Evolutionary conservation across 1,140 invertebrate genomes (phyloP), one percentile per base, ranked within the genome.

Genomic region (Papilio polytes): DNA sequence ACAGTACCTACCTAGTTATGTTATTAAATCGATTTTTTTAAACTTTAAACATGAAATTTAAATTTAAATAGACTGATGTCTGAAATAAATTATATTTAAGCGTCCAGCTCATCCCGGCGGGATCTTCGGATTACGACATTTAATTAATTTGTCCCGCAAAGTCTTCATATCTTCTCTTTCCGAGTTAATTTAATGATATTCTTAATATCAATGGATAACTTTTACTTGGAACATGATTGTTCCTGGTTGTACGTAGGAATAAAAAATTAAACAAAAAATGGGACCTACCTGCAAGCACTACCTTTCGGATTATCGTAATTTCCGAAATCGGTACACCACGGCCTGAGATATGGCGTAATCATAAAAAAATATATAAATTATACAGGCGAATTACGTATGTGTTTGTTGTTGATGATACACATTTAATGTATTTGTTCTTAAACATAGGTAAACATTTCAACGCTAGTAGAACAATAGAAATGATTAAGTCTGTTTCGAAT

Each of bases 61-160:
- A 36, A 36, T 3, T 36, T 36, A 36, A 36, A 26, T 13, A 66
- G 12, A 66, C 3, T 31, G 26, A 66, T 31, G 12, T 66, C 63
- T 26, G 63, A 15, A 31, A 66, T 15, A 10, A 66, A 66, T 66
- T 31, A 8, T 66, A 66, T 31, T 66, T 31, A 66, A 66, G 12
- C 22, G 63, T 66, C 26, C 63, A 26, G 10, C 3, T 66, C 4
- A 66, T 66, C 63, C 63, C 63, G 26, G 10, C 26, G 13, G 63
- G 63, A 63, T 63, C 59, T 63, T 63, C 59, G 59, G 59, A 66
- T 66, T 66, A 66, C 63, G 63, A 26, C 63, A 36, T 66, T 66
- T 66, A 66, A 66, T 66, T 66, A 66, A 31, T 66, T 66, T 66
- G 22, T 31, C 22, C 63, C 26, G 12, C 22, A 31, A 26, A 66